A percentile compares a stretch with the other conserved stretches of the same genome.
phyloP scores from a whole-genome alignment of 2,797 vertebrate genomes.

The Gobionotothen gibberifrons region DNA sequence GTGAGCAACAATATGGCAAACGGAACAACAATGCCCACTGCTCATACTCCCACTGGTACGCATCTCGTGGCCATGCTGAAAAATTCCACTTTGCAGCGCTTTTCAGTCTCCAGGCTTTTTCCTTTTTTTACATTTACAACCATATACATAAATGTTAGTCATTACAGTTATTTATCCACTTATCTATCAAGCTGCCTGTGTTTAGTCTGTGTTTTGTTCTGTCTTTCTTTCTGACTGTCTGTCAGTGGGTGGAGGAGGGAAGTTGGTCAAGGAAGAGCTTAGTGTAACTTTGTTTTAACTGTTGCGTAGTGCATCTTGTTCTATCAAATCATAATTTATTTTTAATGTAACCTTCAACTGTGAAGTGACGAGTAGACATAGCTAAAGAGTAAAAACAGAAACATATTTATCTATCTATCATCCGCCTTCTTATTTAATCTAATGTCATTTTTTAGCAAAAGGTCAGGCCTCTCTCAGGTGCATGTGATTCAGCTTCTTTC shows the following conservation, averaged over 20 bases:
- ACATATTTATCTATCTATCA: too few species aligned
- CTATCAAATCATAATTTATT: too few species aligned
- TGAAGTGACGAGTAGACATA: too few species aligned
- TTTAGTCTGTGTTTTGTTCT: too few species aligned
- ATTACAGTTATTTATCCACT: not conserved
- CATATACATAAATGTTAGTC: not conserved
- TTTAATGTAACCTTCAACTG: too few species aligned
- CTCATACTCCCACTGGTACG: slow-evolving; percentile 35
- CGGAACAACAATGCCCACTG: not conserved
- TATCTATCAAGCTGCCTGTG: not conserved
- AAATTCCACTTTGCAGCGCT: slow-evolving; percentile 22
- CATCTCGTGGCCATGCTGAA: not conserved
- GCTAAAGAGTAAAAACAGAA: too few species aligned
- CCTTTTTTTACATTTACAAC: not conserved
- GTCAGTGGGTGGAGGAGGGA: too few species aligned
- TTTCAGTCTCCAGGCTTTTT: slow-evolving; percentile 1
- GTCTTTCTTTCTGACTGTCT: not conserved
- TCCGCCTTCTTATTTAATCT: not conserved
- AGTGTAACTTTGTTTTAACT: not conserved
- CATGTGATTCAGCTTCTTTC: not conserved
- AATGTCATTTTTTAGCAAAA: not conserved
- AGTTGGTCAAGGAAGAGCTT: not conserved
- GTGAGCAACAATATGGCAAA: not conserved
- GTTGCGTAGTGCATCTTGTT: not conserved
- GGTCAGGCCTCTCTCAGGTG: not conserved